phyloP scores from a whole-genome alignment of 92 coral and sea anemone genomes.

The Porites rus region DNA sequence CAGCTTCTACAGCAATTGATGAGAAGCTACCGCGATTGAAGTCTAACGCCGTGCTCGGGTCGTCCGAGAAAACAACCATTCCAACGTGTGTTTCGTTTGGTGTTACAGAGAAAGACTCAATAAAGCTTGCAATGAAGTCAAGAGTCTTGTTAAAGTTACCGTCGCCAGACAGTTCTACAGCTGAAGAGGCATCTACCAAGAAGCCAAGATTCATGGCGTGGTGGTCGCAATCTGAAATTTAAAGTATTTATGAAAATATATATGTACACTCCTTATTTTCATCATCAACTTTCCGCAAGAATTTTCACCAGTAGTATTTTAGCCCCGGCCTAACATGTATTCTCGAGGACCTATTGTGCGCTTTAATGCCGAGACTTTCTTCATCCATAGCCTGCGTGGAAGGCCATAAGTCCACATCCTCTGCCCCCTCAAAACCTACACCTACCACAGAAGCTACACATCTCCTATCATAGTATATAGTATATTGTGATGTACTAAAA shows the following conservation, averaged over 20 bases:
- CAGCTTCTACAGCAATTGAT: neutral
- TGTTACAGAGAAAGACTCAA: constrained; percentile 6
- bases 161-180: constrained; percentile 22
- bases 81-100: neutral
- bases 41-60: neutral
- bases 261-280: too few relatives aligned
- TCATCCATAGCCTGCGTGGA: too few relatives aligned
- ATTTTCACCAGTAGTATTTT: too few relatives aligned
- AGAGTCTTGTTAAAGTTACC: constrained; percentile 37
- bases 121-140: constrained; percentile 13
- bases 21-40: neutral
- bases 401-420: too few relatives aligned
- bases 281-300: too few relatives aligned
- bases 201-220: constrained; percentile 30
- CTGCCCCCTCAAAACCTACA: too few relatives aligned
- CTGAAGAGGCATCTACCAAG: constrained; percentile 21
- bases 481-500: too few relatives aligned
- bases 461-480: too few relatives aligned
- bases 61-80: constrained; percentile 26
- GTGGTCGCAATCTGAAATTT: constrained; percentile 7
- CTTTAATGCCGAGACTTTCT: too few relatives aligned
- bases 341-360: too few relatives aligned
- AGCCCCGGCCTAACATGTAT: too few relatives aligned
- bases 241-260: neutral
- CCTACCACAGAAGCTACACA: too few relatives aligned